Conservation (phyloP, 1,140 invertebrate genomes). For the Frieseomelitta varia region DNA sequence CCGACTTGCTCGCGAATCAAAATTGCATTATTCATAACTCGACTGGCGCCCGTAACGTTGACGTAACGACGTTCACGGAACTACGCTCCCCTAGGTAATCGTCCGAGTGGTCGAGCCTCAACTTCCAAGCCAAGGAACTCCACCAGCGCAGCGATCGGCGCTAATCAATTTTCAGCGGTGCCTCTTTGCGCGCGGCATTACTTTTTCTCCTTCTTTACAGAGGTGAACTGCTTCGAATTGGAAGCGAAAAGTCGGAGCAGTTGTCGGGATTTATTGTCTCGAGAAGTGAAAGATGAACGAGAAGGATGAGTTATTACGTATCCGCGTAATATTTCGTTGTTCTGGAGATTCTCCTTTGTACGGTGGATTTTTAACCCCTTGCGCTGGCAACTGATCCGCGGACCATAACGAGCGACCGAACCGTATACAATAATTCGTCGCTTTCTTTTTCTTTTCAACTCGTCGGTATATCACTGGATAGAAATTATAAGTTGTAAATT, state of each 20-base stretch:
- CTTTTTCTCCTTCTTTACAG: too few relatives aligned
- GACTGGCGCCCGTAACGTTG: not conserved
- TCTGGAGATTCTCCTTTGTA: not conserved
- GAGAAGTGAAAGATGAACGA: not conserved
- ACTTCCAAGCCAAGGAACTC: not conserved
- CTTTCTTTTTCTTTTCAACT: too few relatives aligned
- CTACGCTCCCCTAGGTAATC: conserved; percentile 2
- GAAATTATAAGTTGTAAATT: too few relatives aligned
- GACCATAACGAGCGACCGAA: too few relatives aligned
- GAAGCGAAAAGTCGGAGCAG: not conserved
- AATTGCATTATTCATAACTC: conserved; percentile 24
- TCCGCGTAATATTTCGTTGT: not conserved
- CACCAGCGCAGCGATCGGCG: not conserved
- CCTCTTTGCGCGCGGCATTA: not conserved
- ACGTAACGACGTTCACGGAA: conserved; percentile 10
- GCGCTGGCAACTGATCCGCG: too few relatives aligned
- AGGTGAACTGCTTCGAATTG: not conserved
- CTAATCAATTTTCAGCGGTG: conserved; percentile 14
- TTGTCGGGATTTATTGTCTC: not conserved
- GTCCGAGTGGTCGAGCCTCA: not conserved
- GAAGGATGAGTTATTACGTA: not conserved
- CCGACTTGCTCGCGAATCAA: conserved; percentile 14
- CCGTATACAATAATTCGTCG: too few relatives aligned
- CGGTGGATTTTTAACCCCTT: not conserved
- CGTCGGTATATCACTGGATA: too few relatives aligned